Conservation (phyloP, 1,140 invertebrate genomes). For the Drosophila pseudoobscura region DNA sequence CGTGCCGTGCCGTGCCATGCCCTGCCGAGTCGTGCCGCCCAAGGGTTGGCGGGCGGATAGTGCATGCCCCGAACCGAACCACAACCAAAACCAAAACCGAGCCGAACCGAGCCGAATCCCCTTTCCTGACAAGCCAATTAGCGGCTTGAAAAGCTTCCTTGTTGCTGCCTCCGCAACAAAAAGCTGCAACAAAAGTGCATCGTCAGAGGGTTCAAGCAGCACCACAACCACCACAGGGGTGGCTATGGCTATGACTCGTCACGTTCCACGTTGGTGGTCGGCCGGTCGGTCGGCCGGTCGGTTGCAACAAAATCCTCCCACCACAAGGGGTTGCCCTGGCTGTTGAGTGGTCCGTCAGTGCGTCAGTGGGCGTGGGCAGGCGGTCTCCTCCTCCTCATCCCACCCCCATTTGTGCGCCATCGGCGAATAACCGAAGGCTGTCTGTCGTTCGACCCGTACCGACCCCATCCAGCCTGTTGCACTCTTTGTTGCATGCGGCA, state of each 20-base stretch:
- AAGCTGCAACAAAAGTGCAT: slow-evolving; percentile 62
- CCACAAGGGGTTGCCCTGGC: slow-evolving; percentile 36
- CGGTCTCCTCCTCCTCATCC: too few relatives aligned
- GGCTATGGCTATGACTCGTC: too few relatives aligned
- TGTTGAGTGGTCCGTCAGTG: slow-evolving; percentile 1
- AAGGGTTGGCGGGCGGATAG: slow-evolving; percentile 13
- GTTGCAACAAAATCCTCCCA: too few relatives aligned
- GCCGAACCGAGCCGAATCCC: neutral
- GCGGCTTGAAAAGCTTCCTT: slow-evolving; percentile 63
- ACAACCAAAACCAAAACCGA: neutral
- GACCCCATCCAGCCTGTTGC: slow-evolving; percentile 29
- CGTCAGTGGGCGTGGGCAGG: slow-evolving; percentile 8
- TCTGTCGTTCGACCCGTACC: too few relatives aligned
- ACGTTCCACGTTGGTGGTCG: too few relatives aligned
- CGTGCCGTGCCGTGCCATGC: neutral
- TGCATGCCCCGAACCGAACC: slow-evolving; percentile 4
- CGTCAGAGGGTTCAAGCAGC: slow-evolving; percentile 16
- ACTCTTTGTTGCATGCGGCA: slow-evolving; percentile 18
- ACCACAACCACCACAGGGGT: slow-evolving; percentile 6
- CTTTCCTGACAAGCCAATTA: slow-evolving; percentile 62
- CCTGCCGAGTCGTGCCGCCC: too few relatives aligned
- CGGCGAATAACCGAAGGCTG: too few relatives aligned
- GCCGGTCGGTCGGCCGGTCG: too few relatives aligned
- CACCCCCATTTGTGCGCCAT: too few relatives aligned
- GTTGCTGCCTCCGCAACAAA: slow-evolving; percentile 36